Percentiles rank a stretch among this genome's conserved stretches.
phyloP scores from a whole-genome alignment of 2,888 invertebrate genomes.

The Amphipyra berbera region DNA sequence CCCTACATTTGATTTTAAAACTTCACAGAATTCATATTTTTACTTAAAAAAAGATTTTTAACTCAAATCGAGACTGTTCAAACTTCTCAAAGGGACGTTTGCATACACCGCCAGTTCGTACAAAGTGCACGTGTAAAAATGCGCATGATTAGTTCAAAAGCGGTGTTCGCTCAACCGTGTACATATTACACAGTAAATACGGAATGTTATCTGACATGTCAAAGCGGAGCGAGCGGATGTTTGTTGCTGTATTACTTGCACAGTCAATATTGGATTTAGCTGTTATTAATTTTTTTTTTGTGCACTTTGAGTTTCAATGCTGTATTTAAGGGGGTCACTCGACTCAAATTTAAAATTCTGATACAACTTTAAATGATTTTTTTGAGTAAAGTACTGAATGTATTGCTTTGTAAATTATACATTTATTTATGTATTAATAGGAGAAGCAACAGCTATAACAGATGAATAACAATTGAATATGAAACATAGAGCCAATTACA shows the following conservation, averaged over 20 bases:
- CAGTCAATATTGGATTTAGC: constrained; percentile 53
- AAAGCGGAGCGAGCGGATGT: constrained; percentile 39
- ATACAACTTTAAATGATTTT: too few relatives aligned
- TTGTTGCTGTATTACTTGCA: constrained; percentile 35
- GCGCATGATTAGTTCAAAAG: constrained; percentile 38
- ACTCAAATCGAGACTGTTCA: too few relatives aligned
- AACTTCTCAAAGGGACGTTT: constrained; percentile 35
- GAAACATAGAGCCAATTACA: too few relatives aligned
- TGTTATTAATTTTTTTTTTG: constrained; percentile 36
- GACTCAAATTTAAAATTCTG: too few relatives aligned
- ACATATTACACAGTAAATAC: constrained; percentile 42
- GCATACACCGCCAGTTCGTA: neutral
- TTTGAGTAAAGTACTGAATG: too few relatives aligned
- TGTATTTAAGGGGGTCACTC: neutral
- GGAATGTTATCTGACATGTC: constrained; percentile 46
- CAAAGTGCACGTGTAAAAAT: constrained; percentile 43
- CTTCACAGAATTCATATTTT: too few relatives aligned
- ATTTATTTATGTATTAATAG: too few relatives aligned
- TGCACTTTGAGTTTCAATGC: neutral
- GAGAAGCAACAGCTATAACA: too few relatives aligned
- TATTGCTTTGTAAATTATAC: too few relatives aligned
- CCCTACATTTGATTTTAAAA: constrained; percentile 8
- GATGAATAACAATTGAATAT: too few relatives aligned
- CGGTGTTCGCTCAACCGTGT: constrained; percentile 30
- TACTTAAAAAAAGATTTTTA: neutral